A percentile compares a stretch with the other conserved stretches of the same genome.
Conservation (phyloP, 2,888 invertebrate genomes). For the Hylaea fasciaria region DNA sequence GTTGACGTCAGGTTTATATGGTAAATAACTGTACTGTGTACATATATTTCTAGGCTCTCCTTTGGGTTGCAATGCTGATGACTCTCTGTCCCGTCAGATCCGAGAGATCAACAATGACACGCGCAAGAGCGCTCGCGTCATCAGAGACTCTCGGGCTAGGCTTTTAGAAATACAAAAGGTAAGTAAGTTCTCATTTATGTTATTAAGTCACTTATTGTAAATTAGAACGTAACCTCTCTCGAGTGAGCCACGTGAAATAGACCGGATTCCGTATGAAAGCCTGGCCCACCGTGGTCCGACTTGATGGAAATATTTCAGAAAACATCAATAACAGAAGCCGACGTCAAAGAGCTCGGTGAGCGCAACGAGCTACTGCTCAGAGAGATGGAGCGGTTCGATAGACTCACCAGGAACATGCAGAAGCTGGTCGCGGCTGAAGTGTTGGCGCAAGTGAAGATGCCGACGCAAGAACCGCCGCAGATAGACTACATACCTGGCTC, state of each 20-base stretch:
- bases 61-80: slow-evolving; percentile 48
- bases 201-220: too few species aligned
- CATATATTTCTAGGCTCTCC: slow-evolving; percentile 51
- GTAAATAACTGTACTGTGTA: too few species aligned
- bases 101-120: slow-evolving; percentile 69
- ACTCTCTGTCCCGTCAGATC: slow-evolving; percentile 59
- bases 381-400: slow-evolving; percentile 86
- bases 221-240: too few species aligned
- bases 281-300: too few species aligned
- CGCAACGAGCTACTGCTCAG: slow-evolving; percentile 84
- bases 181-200: background rate
- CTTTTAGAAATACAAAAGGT: slow-evolving; percentile 68
- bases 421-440: slow-evolving; percentile 74
- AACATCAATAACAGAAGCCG: slow-evolving; percentile 82
- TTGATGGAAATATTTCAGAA: slow-evolving; percentile 68
- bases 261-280: too few species aligned
- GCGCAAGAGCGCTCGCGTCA: slow-evolving; percentile 67
- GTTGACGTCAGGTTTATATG: too few species aligned
- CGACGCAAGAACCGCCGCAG: slow-evolving; percentile 42
- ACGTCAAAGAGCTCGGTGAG: slow-evolving; percentile 82
- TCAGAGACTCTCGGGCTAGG: slow-evolving; percentile 67
- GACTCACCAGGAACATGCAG: slow-evolving; percentile 85
- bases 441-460: slow-evolving; percentile 42
- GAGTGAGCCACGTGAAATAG: too few species aligned
- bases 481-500: slow-evolving; percentile 53